phyloP scores from a whole-genome alignment of 2,888 invertebrate genomes.

The Dryomyza anilis region DNA sequence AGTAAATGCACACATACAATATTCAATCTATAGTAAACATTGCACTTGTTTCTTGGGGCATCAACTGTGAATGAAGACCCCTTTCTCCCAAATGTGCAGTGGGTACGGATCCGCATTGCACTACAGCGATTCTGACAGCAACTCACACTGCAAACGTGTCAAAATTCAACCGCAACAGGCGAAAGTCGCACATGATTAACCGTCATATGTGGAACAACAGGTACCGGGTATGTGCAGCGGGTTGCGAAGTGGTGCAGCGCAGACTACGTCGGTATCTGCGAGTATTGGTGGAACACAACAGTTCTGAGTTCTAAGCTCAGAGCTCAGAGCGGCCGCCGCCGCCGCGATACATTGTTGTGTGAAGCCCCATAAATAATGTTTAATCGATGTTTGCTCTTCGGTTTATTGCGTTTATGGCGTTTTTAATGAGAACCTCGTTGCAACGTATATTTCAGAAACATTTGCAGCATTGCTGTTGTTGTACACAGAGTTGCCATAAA shows the following conservation, averaged over 20 bases:
- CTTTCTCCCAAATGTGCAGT: too few species aligned
- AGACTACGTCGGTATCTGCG: too few species aligned
- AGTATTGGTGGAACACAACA: too few species aligned
- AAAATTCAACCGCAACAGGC: constrained; percentile 33
- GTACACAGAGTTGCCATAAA: background rate
- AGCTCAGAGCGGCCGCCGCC: constrained; percentile 13
- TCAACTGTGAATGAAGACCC: too few species aligned
- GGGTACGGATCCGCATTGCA: background rate
- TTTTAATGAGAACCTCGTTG: constrained; percentile 59
- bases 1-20: too few species aligned
- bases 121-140: background rate
- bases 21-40: too few species aligned
- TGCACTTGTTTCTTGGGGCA: too few species aligned
- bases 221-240: constrained; percentile 3
- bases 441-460: constrained; percentile 45
- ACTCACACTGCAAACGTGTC: too few species aligned
- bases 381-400: constrained; percentile 62
- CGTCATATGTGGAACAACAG: constrained; percentile 27
- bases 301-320: too few species aligned
- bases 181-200: constrained; percentile 36
- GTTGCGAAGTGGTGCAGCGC: background rate
- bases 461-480: constrained; percentile 50
- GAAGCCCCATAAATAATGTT: constrained; percentile 62
- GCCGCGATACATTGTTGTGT: constrained; percentile 39
- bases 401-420: constrained; percentile 62